Conservation (phyloP, 2,888 invertebrate genomes). For the Tachina grossa region DNA sequence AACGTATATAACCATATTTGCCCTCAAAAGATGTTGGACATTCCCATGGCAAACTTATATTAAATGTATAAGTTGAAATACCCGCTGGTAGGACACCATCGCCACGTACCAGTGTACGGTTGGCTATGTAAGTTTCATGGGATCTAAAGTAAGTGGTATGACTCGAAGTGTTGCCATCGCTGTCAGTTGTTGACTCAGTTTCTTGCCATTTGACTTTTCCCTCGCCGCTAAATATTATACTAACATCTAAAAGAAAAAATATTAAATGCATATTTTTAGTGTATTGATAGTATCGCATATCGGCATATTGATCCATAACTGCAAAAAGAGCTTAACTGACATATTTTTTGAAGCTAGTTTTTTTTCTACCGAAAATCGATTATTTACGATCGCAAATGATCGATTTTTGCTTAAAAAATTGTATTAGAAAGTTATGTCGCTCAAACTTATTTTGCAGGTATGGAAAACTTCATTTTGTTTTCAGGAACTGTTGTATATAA, state of each 20-base stretch:
- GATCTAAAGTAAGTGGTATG: constrained; percentile 65
- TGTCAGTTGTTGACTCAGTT: constrained; percentile 24
- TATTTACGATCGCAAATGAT: too few species aligned
- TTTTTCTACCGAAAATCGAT: too few species aligned
- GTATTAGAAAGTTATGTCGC: too few species aligned
- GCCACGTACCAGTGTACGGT: constrained; percentile 61
- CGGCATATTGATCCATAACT: too few species aligned
- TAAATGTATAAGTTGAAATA: constrained; percentile 74
- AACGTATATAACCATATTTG: constrained; percentile 88
- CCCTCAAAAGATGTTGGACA: constrained; percentile 85
- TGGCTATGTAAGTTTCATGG: constrained; percentile 71
- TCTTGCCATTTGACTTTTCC: constrained; percentile 74
- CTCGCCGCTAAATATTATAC: constrained; percentile 73
- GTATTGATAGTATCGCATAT: too few species aligned
- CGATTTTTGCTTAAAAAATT: too few species aligned
- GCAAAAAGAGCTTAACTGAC: too few species aligned
- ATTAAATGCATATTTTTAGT: too few species aligned
- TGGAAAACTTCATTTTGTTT: too few species aligned
- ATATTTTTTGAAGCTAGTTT: too few species aligned
- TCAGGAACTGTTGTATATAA: too few species aligned
- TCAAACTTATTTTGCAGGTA: too few species aligned
- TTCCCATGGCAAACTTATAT: constrained; percentile 72
- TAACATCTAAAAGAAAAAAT: constrained; percentile 66
- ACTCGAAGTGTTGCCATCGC: constrained; percentile 56
- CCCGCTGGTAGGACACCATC: constrained; percentile 70